Evolutionary conservation across 2,888 invertebrate species (phyloP).

Genomic region (Lepidochitona cinerea): DNA sequence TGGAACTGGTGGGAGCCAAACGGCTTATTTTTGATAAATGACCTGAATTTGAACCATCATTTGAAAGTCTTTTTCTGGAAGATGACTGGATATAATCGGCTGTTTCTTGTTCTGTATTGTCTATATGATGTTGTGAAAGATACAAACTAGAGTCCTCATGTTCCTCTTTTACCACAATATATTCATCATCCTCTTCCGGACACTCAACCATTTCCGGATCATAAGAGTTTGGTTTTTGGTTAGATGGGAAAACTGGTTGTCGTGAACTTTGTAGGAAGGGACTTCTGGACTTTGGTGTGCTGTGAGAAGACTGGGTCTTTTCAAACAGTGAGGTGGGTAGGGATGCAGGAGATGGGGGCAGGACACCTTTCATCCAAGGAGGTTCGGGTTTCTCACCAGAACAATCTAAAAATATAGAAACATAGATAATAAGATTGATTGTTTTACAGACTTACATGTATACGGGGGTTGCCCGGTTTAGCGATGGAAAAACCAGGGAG

Average conservation of each 20-base stretch:
- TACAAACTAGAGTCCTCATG: neutral
- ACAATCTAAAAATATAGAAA: neutral
- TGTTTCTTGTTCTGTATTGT: neutral
- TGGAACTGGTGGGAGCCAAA: neutral
- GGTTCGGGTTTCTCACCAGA: neutral
- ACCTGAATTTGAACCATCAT: neutral
- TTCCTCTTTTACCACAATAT: neutral
- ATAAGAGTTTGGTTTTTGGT: neutral
- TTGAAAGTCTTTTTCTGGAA: neutral
- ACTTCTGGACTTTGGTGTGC: neutral
- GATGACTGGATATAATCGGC: neutral
- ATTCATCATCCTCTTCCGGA: neutral
- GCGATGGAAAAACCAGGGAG: too few species aligned
- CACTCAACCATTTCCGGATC: neutral
- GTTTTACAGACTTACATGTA: too few species aligned
- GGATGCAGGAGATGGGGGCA: neutral
- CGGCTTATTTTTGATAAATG: neutral
- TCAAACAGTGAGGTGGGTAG: neutral
- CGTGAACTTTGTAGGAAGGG: neutral
- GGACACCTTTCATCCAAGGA: neutral
- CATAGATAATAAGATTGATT: too few species aligned
- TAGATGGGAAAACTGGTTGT: neutral
- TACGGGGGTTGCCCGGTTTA: too few species aligned
- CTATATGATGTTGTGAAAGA: neutral
- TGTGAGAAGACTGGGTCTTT: neutral